These are phyloP conservation scores for Pseudococcus viburni DNA, from an alignment of 2,888 invertebrate genomes.

Conservation along the genomic window DNA sequence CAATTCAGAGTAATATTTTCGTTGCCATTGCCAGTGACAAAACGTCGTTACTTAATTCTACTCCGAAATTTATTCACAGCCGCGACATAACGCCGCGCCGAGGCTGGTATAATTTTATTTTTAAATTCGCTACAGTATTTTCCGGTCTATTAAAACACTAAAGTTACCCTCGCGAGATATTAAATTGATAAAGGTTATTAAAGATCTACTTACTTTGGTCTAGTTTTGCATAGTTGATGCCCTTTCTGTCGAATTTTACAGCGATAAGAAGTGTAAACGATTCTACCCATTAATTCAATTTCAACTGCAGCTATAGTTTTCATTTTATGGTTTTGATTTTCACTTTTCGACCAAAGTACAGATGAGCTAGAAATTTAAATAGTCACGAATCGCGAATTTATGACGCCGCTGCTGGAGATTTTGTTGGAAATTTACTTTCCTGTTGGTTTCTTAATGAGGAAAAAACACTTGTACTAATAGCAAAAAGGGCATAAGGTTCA, in stretches of 20 bases:
- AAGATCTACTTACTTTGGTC: not conserved
- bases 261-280: not conserved
- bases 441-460: too few species aligned
- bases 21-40: constrained; percentile 51
- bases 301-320: not conserved
- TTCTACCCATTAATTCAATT: not conserved
- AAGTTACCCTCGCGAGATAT: not conserved
- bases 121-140: constrained; percentile 25
- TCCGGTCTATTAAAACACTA: constrained; percentile 28
- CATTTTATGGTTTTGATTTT: not conserved
- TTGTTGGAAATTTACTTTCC: too few species aligned
- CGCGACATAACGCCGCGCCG: not conserved
- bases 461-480: too few species aligned
- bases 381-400: not conserved
- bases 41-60: constrained; percentile 18
- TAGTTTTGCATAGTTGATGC: constrained; percentile 25
- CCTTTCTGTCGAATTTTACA: not conserved
- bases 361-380: not conserved
- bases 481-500: not conserved
- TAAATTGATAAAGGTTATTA: constrained; percentile 51
- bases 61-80: constrained; percentile 28
- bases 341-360: not conserved
- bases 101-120: not conserved
- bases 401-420: too few species aligned
- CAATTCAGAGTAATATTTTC: constrained; percentile 23